Evolutionary conservation across 2,888 invertebrate species (phyloP), one percentile per base, ranked within the genome.

Genomic region (Erebia palarica): DNA sequence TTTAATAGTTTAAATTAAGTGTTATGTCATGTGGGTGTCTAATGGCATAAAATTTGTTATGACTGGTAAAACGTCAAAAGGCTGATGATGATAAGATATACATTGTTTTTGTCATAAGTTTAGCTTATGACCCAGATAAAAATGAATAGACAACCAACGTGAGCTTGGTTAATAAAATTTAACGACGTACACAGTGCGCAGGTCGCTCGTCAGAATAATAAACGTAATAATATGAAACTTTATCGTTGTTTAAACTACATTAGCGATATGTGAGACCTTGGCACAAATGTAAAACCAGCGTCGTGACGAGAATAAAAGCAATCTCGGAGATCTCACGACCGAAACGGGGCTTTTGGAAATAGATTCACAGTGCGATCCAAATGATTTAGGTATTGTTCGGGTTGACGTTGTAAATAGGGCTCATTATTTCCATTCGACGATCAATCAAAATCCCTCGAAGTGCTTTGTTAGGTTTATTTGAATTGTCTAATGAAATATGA

Each of bases 231-330:
- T 68, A 75, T 73, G 72, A 74, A 72, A 75, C 59, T 73, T 78
- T 78, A 77, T 80, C 76, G 79, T 82, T 80, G 81, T 81, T 81
- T 81, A 81, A 82, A 77, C 75, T 79, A 86, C 80, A 87, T 87
- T 84, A 88, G 80, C 80, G 82, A 81, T 84, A 84, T 81, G 70
- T 73, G 70, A 63, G 76, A 81, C 89, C 90, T 89, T 89, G 90
- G 85, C 89, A 86, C 80, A 77, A 82, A 84, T 88, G 80, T 79
- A 5, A 14, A 79, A 77, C 70, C 73, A 63, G 75, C 71, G 68
- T 87, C 84, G 86, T 88, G 87, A 86, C 86, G 80, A 78, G 82
- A 83, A 78, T 80, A 78, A 78, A 80, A 83, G 79, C 81, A 82
- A 84, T 84, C 80, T 80, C 81, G 85, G 80, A 77, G 76, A 70